Percentiles rank a stretch among this genome's conserved stretches.
Conservation (phyloP, 2,888 invertebrate genomes). For the Caenorhabditis sp. region DNA sequence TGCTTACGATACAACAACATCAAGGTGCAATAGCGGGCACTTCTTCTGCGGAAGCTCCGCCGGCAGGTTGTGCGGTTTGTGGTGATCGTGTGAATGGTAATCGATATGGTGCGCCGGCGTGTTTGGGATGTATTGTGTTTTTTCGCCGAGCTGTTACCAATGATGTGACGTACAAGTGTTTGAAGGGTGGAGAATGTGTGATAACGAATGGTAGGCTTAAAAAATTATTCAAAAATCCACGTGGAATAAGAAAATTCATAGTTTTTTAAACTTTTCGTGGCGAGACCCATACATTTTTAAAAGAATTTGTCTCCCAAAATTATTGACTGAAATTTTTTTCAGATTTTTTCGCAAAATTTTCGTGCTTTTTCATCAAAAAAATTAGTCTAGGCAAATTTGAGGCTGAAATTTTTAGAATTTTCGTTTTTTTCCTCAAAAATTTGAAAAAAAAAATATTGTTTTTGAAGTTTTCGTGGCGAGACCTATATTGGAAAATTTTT, state of each 20-base stretch:
- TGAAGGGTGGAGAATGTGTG: slow-evolving; percentile 42
- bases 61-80: slow-evolving; percentile 49
- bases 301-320: background rate
- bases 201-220: slow-evolving; percentile 43
- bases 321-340: background rate
- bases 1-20: background rate
- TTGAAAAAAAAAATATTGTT: too few species aligned
- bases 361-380: background rate
- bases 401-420: too few species aligned
- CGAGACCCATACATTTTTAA: background rate
- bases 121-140: slow-evolving; percentile 56
- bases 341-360: slow-evolving; percentile 1
- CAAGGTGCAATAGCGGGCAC: slow-evolving; percentile 2
- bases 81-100: slow-evolving; percentile 50
- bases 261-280: background rate
- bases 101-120: slow-evolving; percentile 55
- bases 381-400: background rate
- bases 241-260: background rate
- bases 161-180: slow-evolving; percentile 47
- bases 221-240: background rate
- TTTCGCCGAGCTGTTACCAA: slow-evolving; percentile 52
- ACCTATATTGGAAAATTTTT: too few species aligned
- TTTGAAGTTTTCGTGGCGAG: too few species aligned
- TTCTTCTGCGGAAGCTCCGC: slow-evolving; percentile 6
- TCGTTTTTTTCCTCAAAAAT: too few species aligned